phyloP scores from a whole-genome alignment of 2,113 vertebrate genomes.

The Perognathus longimembris region DNA sequence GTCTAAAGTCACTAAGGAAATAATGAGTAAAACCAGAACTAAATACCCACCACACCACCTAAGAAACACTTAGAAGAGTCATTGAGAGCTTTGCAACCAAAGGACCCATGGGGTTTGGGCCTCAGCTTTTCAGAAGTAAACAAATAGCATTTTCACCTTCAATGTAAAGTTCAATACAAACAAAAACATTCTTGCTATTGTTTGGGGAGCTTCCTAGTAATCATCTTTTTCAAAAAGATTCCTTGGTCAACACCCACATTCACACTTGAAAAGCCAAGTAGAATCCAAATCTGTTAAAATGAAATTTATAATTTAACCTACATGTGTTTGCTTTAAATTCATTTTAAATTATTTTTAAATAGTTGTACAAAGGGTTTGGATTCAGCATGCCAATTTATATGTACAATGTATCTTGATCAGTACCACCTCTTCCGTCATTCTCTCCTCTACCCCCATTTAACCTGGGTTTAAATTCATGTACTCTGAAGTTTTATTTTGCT shows the following conservation, averaged over 20 bases:
- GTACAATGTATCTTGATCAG: too few species aligned
- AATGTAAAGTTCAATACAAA: background rate
- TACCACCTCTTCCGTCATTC: too few species aligned
- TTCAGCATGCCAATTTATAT: too few species aligned
- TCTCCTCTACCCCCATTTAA: too few species aligned
- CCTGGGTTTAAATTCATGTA: background rate
- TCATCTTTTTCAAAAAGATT: slow-evolving; percentile 6
- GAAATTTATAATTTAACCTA: slow-evolving; percentile 39
- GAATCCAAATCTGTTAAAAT: slow-evolving; percentile 36
- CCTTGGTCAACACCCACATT: background rate
- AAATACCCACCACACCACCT: background rate
- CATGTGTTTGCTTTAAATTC: background rate
- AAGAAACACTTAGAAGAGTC: background rate
- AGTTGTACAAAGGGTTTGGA: too few species aligned
- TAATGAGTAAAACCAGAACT: slow-evolving; percentile 2
- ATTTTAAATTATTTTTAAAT: too few species aligned
- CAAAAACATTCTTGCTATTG: background rate
- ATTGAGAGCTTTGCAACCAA: background rate
- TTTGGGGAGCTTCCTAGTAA: background rate
- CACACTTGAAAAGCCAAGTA: background rate
- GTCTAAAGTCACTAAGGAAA: slow-evolving; percentile 6
- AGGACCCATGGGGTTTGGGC: background rate
- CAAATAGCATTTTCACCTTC: slow-evolving; percentile 14
- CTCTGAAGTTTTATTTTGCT: slow-evolving; percentile 4
- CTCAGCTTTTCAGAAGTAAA: background rate